Base-by-base conservation (phyloP, 2,797 vertebrate species). In the Hippopotamyrus pictus region DNA sequence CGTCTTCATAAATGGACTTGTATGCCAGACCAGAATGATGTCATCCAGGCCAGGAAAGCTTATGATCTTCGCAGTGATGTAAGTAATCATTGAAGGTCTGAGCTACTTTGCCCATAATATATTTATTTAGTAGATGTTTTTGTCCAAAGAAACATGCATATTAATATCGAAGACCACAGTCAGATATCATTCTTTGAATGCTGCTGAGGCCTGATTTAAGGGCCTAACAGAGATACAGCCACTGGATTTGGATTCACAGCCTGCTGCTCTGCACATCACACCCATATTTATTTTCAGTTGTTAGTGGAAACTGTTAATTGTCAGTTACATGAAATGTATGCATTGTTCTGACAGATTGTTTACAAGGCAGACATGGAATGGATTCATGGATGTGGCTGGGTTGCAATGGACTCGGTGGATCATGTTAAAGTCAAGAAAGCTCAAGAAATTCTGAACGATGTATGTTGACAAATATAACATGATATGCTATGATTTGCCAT, bases 321-420 rank as follows among this genome's bases (percentile, higher is more conserved):
- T 50, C 44, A 51, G 22, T 22, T 50, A 48, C 3, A 29, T 84
- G 44, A 51, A 51, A 51, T 46, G 44, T 84, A 29, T 84, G 82
- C 53, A 12, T 29, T 50, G 0, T 90, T 22, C 89, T 90, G 92
- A 48, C 93, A 99, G 99, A 93, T 94, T 41, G 0, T 99, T 86
- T 99, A 99, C 89, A 99, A 97, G 94, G 90, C 98, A 29, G 99
- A 99, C 92, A 1, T 99, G 94, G 99, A 99, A 94, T 99, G 98
- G 98, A 92, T 99, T 9, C 97, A 98, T 89, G 99, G 99, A 88
- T 97, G 96, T 89, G 99, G 99, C 25, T 99, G 99, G 99, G 91
- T 98, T 87, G 96, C 99, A 83, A 94, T 97, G 57, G 97, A 98
- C 69, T 98, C 96, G 6, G 98, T 99, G 88, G 96, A 99, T 1